Conservation (phyloP, 2,797 vertebrate species). For the Sarcoramphus papa region DNA sequence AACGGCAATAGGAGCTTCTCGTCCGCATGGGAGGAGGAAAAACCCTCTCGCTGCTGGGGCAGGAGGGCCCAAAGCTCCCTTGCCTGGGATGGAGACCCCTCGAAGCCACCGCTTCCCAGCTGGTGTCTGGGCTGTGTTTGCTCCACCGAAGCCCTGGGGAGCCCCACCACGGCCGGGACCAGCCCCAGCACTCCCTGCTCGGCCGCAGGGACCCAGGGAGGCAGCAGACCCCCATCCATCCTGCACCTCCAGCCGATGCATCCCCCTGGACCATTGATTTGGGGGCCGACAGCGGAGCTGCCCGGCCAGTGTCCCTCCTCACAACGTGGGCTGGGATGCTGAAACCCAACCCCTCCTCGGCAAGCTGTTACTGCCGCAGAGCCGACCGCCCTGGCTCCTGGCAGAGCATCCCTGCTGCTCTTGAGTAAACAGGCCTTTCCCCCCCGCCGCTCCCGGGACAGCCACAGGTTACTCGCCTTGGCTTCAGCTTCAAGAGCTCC, state of each 20-base stretch:
- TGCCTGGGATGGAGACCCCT: background rate
- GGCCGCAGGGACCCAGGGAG: fast-evolving
- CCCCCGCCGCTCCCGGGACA: background rate
- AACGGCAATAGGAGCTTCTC: background rate
- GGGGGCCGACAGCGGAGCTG: background rate
- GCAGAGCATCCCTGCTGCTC: background rate
- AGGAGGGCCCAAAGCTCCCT: background rate
- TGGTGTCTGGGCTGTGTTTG: background rate
- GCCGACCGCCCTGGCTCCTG: background rate
- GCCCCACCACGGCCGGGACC: fast-evolving
- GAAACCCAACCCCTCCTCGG: background rate
- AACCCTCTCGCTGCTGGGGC: background rate
- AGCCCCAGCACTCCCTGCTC: background rate
- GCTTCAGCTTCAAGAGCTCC: background rate
- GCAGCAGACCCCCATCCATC: background rate
- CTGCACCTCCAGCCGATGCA: background rate
- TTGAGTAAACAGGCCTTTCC: background rate
- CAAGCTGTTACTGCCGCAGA: fast-evolving
- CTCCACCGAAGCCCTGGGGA: background rate
- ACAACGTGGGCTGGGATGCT: background rate
- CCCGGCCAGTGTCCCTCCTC: background rate
- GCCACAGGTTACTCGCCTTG: background rate
- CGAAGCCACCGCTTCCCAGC: background rate
- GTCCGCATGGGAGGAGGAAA: background rate
- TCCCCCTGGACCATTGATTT: fast-evolving